A percentile compares a stretch with the other conserved stretches of the same genome.
phyloP scores from a whole-genome alignment of 1,140 invertebrate genomes.

The Helicoverpa zea region DNA sequence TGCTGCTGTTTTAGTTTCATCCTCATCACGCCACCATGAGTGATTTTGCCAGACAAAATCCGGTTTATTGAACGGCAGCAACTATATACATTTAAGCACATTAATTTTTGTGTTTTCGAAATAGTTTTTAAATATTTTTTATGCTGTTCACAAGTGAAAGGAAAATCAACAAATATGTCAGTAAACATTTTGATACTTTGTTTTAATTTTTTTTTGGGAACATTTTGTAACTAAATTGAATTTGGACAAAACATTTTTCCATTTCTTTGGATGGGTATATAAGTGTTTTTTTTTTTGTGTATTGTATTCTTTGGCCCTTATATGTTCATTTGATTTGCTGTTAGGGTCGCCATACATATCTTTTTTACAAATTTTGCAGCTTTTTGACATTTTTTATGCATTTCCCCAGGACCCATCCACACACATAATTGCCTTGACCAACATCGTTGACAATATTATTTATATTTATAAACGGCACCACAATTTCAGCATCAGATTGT shows the following conservation, averaged over 20 bases:
- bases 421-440: conserved; percentile 14
- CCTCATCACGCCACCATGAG: background rate
- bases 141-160: background rate
- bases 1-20: background rate
- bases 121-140: conserved; percentile 4
- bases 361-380: conserved; percentile 10
- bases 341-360: conserved; percentile 13
- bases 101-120: background rate
- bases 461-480: conserved; percentile 1
- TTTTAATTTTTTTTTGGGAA: conserved; percentile 11
- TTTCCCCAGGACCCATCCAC: conserved; percentile 1
- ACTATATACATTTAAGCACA: conserved; percentile 8
- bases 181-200: background rate
- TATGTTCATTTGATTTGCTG: background rate
- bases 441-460: background rate
- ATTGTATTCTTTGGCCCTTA: conserved; percentile 15
- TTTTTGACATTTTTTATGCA: conserved; percentile 8
- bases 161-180: conserved; percentile 9
- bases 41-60: conserved; percentile 13
- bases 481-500: conserved; percentile 11
- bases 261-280: conserved; percentile 4
- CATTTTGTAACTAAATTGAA: conserved; percentile 2
- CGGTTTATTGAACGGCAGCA: conserved; percentile 16
- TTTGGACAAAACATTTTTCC: conserved; percentile 6
- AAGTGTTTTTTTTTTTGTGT: background rate